phyloP scores from a whole-genome alignment of 2,888 invertebrate species.

The Portevinia maculata region DNA sequence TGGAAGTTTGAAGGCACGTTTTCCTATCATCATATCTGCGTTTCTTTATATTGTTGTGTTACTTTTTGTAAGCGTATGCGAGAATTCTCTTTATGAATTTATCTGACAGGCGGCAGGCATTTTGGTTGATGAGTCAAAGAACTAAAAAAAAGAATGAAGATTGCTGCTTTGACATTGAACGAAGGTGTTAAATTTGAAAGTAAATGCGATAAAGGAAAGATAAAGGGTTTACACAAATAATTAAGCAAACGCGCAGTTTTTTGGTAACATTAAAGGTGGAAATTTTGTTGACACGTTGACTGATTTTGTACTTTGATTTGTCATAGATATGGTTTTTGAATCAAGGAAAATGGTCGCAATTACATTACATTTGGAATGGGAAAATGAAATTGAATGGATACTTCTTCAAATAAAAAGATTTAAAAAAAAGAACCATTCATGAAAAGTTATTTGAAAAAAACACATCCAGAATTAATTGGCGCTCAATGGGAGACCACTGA shows the following conservation, averaged over 20 bases:
- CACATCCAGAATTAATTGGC: not conserved
- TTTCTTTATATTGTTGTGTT: constrained; percentile 26
- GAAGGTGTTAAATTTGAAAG: constrained; percentile 58
- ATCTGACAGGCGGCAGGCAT: constrained; percentile 57
- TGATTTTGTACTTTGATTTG: constrained; percentile 4
- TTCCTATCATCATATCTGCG: constrained; percentile 61
- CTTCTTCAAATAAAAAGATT: no score
- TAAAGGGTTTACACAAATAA: not conserved
- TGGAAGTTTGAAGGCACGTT: constrained; percentile 60
- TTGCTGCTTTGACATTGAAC: constrained; percentile 67
- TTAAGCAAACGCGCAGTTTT: not conserved
- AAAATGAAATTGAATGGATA: no score
- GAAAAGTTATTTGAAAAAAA: no score
- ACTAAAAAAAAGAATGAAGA: constrained; percentile 33
- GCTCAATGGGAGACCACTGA: not conserved
- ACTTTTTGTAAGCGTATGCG: constrained; percentile 22
- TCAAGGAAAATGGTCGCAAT: no score
- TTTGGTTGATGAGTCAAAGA: constrained; percentile 40
- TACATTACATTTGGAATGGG: no score
- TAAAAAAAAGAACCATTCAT: no score
- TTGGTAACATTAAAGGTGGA: not conserved
- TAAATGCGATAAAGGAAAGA: constrained; percentile 42
- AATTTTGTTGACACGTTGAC: no score
- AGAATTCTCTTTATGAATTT: constrained; percentile 47
- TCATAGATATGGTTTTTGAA: no score